A percentile compares a stretch with the other conserved stretches of the same genome.
These are phyloP conservation scores for Lapara coniferarum DNA, from an alignment of 2,888 invertebrate species.

Conservation along the genomic window DNA sequence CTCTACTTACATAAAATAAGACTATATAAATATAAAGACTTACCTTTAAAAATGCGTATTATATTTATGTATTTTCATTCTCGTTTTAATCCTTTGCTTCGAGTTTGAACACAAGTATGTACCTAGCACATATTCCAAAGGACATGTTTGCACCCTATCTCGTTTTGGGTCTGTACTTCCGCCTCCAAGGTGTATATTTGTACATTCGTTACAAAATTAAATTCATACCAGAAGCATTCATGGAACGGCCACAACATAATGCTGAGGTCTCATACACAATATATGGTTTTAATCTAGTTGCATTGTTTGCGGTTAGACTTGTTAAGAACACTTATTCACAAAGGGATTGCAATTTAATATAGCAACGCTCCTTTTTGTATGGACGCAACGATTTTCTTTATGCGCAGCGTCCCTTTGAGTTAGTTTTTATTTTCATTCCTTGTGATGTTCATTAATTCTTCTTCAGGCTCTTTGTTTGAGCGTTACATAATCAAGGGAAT, in stretches of 20 bases:
- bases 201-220: too few relatives aligned
- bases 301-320: neutral
- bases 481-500: neutral
- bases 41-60: too few relatives aligned
- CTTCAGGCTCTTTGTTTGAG: neutral
- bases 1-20: too few relatives aligned
- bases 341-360: constrained; percentile 10
- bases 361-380: neutral
- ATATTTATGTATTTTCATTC: too few relatives aligned
- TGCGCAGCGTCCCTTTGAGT: constrained; percentile 16
- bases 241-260: neutral
- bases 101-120: too few relatives aligned
- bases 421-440: constrained; percentile 16
- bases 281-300: constrained; percentile 4
- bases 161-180: too few relatives aligned
- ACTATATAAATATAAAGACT: too few relatives aligned
- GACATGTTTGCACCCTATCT: too few relatives aligned
- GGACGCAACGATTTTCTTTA: constrained; percentile 14
- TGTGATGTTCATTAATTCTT: constrained; percentile 14
- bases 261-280: neutral
- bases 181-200: too few relatives aligned
- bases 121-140: too few relatives aligned
- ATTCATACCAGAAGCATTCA: too few relatives aligned
- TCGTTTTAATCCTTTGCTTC: too few relatives aligned
- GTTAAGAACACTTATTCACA: neutral